Evolutionary conservation across 2,888 invertebrate species (phyloP).

Genomic region (Microctonus aethiopoides): DNA sequence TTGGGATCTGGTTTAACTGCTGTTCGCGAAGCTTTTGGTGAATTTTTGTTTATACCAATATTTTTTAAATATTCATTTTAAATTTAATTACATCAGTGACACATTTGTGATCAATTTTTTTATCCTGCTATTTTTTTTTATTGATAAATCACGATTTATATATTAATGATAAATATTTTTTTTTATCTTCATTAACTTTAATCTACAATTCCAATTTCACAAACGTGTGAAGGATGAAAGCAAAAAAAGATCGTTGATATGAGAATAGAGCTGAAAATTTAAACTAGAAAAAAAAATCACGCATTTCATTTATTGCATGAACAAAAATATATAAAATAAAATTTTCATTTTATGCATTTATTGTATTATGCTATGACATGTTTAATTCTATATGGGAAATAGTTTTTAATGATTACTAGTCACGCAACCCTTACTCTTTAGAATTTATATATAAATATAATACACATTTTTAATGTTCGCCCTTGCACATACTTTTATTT

Average conservation of each 20-base stretch:
- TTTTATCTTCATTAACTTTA: not conserved
- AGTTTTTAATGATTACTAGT: not conserved
- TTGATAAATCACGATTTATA: not conserved
- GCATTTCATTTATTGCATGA: not conserved
- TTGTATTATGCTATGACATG: too few relatives aligned
- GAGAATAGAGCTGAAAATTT: not conserved
- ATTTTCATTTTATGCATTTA: too few relatives aligned
- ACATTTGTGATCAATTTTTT: too few relatives aligned
- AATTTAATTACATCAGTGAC: not conserved
- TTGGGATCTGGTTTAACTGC: conserved; percentile 48
- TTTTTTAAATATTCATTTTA: not conserved
- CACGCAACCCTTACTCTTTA: not conserved
- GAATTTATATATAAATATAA: not conserved
- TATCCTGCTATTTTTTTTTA: too few relatives aligned
- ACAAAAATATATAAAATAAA: too few relatives aligned
- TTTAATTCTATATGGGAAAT: not conserved
- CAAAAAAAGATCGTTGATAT: not conserved
- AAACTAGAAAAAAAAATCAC: not conserved
- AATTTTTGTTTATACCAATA: conserved; percentile 25
- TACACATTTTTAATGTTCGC: too few relatives aligned
- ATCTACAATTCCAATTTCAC: not conserved
- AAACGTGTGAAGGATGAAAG: not conserved
- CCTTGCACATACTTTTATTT: not conserved
- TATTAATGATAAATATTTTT: not conserved
- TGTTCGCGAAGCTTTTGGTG: conserved; percentile 62